These are phyloP conservation scores for Epinotia bilunana DNA, from an alignment of 2,888 invertebrate genomes.

Conservation along the genomic window DNA sequence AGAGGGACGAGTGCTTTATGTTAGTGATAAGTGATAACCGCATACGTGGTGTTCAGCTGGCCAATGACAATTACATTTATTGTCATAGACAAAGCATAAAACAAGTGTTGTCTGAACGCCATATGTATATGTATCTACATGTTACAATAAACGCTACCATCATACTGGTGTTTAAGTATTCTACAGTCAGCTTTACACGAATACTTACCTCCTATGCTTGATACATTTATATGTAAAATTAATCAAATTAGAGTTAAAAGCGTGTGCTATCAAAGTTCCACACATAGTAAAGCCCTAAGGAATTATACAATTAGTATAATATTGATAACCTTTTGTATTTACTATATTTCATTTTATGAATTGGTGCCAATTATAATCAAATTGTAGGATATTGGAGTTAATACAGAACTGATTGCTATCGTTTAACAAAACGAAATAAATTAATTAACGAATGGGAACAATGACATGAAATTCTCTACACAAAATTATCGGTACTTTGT, in stretches of 20 bases:
- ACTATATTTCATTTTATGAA: constrained; percentile 54
- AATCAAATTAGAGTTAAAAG: constrained; percentile 25
- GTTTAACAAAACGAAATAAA: constrained; percentile 54
- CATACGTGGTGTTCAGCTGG: neutral
- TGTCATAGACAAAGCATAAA: neutral
- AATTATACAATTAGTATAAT: constrained; percentile 33
- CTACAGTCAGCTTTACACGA: neutral
- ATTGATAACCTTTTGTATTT: constrained; percentile 48
- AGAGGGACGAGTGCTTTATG: neutral
- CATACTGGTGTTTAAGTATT: constrained; percentile 1
- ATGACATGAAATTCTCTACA: constrained; percentile 62
- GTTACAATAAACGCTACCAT: neutral
- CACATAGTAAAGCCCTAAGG: constrained; percentile 13
- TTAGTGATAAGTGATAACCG: neutral
- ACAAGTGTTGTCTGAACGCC: neutral
- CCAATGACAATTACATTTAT: neutral
- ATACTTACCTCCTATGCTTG: constrained; percentile 8
- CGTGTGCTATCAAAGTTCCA: constrained; percentile 36
- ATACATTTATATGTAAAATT: constrained; percentile 15
- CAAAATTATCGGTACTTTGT: constrained; percentile 49
- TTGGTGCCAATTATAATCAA: constrained; percentile 69
- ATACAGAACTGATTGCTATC: constrained; percentile 55
- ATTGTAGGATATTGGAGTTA: constrained; percentile 41
- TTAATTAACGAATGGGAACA: constrained; percentile 74
- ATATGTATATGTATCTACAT: neutral